Evolutionary conservation across 2,888 invertebrate species (phyloP), one percentile per base, ranked within the genome.

Genomic region (Cheilosia pagana): DNA sequence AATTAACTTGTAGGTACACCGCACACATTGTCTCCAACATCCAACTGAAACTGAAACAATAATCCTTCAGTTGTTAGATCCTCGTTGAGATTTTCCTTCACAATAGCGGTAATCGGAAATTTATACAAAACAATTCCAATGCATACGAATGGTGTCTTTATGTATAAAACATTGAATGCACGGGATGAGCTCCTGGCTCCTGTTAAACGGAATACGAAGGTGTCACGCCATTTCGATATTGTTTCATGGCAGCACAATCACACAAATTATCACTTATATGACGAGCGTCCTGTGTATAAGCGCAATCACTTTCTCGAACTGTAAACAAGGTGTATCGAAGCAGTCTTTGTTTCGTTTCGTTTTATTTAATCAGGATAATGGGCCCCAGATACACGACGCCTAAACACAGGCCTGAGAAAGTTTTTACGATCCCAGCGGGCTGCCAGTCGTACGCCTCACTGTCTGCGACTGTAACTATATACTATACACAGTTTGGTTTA

Each of bases 341-440:
- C 7, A 12, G 41, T 53, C 28, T 68, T 59, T 48, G 50, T 50
- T 63, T 39, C 14, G 4, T 39, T 48, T 16, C 25, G 14, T 39
- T 39, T 59, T 78, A 78, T 78, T 68, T 83, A 83, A 83, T 83
- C 78, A 78, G 74, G 72, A 83, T 74, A 83, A 83, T 83, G 78
- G 77, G 10, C 57, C 72, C 62, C 45, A 52, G 23, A 68, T 50
- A 60, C 72, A 68, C 57, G 78, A 57, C 72, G 23, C 77, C 67
- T 52, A 82, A 77, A 78, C 52, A 67, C 43, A 74, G 62, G 57
- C 57, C 67, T 63, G 67, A 74, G 63, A 68, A 72, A 39, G 45
- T 63, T 68, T 60, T 74, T 68, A 65, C 31, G 55, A 62, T 67
- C 72, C 77, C 62, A 72, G 59, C 63, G 72, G 68, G 57, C 67